Evolutionary conservation across 2,797 vertebrate species (phyloP), one percentile per base, ranked within the genome.

Genomic region (Thaleichthys pacificus): DNA sequence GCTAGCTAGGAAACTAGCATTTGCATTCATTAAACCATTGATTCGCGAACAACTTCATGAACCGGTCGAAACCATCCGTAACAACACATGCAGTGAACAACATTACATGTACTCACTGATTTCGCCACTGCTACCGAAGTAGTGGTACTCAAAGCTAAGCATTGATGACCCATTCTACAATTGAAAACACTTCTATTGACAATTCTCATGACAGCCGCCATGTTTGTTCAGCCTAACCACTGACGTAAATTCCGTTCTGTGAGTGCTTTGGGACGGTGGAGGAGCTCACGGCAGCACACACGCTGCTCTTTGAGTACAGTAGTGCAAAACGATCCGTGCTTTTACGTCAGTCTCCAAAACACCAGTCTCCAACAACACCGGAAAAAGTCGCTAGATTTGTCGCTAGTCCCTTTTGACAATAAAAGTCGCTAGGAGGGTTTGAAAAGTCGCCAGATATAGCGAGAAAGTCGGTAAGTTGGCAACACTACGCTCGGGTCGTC

Each of bases 171-270:
- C 86, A 89, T 87, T 3, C 61, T 63, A 21, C 81, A 67, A 11
- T 42, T 69, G 0, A 91, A 77, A 21, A 66, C 4, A 63, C 69
- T 66, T 78, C 86, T 86, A 72, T 88, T 87, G 19, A 91, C 76
- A 28, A 91, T 11, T 49, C 87, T 91, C 79, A 90, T 62, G 0
- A 88, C 72, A 1, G 87, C 81, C 82, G 93, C 93, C 93, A 94
- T 94, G 69, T 78, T 77, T 67, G 74, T 79, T 26, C 68, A 63
- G 62, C 76, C 78, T 67, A 12, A 5, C 0, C 0, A 14, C 0
- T 80, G 75, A 84, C 78, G 79, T 83, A 76, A 80, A 35, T 63
- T 15, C 66, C 0, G 7, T 30, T 8, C 51, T 0, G 2, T 11
- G 4, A 0, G 9, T 3, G 42, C 42, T 54, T 61, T 17, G 26